Evolutionary conservation across 1,140 invertebrate genomes (phyloP).

Genomic region (Zaprionus ornatus): DNA sequence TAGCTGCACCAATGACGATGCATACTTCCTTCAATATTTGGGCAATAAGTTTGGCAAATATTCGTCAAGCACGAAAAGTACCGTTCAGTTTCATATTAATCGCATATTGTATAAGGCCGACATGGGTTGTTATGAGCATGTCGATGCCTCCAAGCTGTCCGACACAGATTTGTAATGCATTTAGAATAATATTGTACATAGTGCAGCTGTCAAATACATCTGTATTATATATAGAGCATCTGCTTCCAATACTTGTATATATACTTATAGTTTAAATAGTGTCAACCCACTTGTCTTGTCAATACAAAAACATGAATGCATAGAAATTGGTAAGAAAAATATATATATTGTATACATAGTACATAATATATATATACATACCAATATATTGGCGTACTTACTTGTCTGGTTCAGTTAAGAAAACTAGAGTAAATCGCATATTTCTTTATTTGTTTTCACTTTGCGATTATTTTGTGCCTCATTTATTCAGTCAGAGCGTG

Average conservation of each 20-base stretch:
- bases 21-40: constrained; percentile 45
- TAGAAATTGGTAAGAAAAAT: neutral
- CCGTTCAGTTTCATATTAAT: constrained; percentile 58
- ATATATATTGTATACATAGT: neutral
- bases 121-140: constrained; percentile 50
- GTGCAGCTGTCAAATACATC: neutral
- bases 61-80: constrained; percentile 34
- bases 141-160: constrained; percentile 30
- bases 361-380: neutral
- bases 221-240: neutral
- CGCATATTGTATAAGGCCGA: constrained; percentile 57
- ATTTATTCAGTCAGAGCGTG: constrained; percentile 4
- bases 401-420: neutral
- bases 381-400: neutral
- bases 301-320: neutral
- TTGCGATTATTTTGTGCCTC: constrained; percentile 1
- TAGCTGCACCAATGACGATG: constrained; percentile 32
- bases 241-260: neutral
- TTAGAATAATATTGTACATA: neutral
- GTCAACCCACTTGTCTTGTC: neutral
- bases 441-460: neutral
- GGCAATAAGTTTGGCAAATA: constrained; percentile 51
- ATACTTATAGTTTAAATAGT: neutral
- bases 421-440: neutral
- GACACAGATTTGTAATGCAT: constrained; percentile 12